Conservation (phyloP, 2,113 vertebrate genomes). For the Acrocephalus kingi region DNA sequence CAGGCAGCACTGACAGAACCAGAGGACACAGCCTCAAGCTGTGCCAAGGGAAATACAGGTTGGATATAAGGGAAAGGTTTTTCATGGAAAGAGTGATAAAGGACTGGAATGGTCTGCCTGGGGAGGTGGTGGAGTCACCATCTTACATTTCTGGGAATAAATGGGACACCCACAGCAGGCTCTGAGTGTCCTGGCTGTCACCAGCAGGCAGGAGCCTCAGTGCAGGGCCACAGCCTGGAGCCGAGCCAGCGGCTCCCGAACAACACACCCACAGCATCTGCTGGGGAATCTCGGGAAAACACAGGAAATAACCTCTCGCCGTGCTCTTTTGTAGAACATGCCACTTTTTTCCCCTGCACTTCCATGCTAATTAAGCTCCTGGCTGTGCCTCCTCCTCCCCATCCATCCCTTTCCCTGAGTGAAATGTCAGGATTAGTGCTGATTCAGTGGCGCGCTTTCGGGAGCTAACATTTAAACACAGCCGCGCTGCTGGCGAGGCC, state of each 20-base stretch:
- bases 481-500: neutral
- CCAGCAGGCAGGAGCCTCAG: neutral
- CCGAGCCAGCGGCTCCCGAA: rapidly evolving
- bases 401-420: neutral
- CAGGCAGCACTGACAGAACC: no score
- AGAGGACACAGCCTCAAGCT: no score
- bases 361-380: conserved; percentile 19
- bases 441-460: neutral
- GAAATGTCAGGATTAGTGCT: conserved; percentile 20
- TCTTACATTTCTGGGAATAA: neutral
- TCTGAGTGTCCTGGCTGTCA: neutral
- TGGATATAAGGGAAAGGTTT: no score
- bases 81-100: no score
- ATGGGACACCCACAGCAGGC: neutral
- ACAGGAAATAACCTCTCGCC: neutral
- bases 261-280: neutral
- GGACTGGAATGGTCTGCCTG: no score
- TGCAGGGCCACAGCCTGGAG: neutral
- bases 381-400: neutral
- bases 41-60: no score
- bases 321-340: neutral
- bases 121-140: no score
- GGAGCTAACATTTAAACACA: neutral
- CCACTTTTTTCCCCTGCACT: neutral
- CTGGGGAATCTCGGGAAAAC: neutral